Percentiles rank a stretch among this genome's conserved stretches.
Conservation (phyloP, 2,797 vertebrate genomes). For the Discoglossus pictus region DNA sequence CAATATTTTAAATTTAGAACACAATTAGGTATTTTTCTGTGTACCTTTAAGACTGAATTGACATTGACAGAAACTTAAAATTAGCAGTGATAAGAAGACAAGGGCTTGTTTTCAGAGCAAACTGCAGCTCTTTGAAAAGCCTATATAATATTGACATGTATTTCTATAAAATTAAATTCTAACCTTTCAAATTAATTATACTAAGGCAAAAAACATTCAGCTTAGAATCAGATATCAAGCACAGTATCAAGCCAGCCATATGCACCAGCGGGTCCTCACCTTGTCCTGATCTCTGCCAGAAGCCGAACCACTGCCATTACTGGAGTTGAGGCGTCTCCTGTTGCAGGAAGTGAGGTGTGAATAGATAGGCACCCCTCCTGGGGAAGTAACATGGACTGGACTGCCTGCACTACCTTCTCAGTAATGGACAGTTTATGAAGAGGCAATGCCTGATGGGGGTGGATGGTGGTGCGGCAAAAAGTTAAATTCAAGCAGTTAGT, state of each 20-base stretch:
- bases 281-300: constrained; percentile 95
- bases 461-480: constrained; percentile 66
- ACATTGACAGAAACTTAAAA: not conserved
- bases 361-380: constrained; percentile 99
- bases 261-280: constrained; percentile 77
- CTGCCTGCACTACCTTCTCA: constrained; percentile 97
- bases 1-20: too few relatives aligned
- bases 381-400: constrained; percentile 98
- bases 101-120: not conserved
- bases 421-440: constrained; percentile 98
- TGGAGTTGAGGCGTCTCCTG: constrained; percentile 94
- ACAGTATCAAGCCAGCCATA: too few relatives aligned
- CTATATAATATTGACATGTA: too few relatives aligned
- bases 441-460: constrained; percentile 83
- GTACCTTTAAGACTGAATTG: too few relatives aligned
- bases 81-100: not conserved
- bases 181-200: too few relatives aligned
- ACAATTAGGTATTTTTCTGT: too few relatives aligned
- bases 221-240: too few relatives aligned
- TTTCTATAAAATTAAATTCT: too few relatives aligned
- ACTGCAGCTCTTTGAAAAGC: too few relatives aligned
- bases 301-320: constrained; percentile 97
- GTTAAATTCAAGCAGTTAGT: constrained; percentile 75
- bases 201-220: too few relatives aligned
- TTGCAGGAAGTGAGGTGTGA: constrained; percentile 94